Evolutionary conservation across 2,113 vertebrate genomes (phyloP).

Genomic region (Mormyrus lacerda): DNA sequence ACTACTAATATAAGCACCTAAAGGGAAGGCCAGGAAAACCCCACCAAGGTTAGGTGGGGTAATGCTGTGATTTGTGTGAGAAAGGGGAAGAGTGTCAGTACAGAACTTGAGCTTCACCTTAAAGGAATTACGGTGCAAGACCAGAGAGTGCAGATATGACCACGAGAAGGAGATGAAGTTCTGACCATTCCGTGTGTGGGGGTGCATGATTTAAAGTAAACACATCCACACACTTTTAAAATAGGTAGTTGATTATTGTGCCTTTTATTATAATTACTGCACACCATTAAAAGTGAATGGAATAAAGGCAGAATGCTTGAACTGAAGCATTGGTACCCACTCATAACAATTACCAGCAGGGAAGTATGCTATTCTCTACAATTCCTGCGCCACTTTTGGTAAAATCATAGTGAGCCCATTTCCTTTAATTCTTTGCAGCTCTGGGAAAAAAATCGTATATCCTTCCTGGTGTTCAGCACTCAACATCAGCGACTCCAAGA

Average conservation of each 20-base stretch:
- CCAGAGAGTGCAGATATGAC: not conserved
- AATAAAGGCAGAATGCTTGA: not conserved
- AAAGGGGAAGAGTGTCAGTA: not conserved
- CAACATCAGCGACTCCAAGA: slow-evolving; percentile 34
- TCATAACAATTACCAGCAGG: slow-evolving; percentile 43
- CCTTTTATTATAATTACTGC: not conserved
- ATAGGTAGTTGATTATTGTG: not conserved
- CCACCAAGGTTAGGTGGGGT: not conserved
- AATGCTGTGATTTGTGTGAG: not conserved
- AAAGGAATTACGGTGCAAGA: not conserved
- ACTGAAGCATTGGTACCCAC: not conserved
- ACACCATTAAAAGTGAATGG: not conserved
- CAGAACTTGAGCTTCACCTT: not conserved
- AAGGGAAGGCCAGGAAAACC: not conserved
- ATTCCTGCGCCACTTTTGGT: slow-evolving; percentile 51
- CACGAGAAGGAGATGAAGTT: not conserved
- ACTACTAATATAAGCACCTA: not conserved
- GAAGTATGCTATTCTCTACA: slow-evolving; percentile 41
- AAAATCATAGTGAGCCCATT: slow-evolving; percentile 51
- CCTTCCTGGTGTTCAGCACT: slow-evolving; percentile 55
- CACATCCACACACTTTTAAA: not conserved
- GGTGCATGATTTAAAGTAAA: not conserved
- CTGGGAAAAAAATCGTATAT: slow-evolving; percentile 56
- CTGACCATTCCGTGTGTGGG: not conserved
- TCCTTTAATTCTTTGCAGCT: slow-evolving; percentile 63